Evolutionary conservation across 2,888 invertebrate genomes (phyloP).

Genomic region (Drosophila incognita): DNA sequence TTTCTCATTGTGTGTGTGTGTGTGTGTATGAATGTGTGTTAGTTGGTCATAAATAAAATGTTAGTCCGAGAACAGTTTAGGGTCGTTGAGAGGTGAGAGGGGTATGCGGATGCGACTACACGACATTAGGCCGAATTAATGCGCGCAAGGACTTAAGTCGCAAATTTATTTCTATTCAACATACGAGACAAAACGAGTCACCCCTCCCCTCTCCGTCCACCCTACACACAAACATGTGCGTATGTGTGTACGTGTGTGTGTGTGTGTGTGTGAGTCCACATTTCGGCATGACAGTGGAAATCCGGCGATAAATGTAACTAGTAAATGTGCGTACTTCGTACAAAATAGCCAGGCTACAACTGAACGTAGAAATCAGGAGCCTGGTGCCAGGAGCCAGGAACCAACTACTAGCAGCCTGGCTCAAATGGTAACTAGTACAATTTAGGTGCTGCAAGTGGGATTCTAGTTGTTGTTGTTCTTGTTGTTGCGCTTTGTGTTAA

Average conservation of each 20-base stretch:
- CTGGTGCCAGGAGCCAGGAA: slow-evolving; percentile 9
- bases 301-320: slow-evolving; percentile 82
- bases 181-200: slow-evolving; percentile 72
- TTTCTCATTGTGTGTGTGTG: slow-evolving; percentile 6
- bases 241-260: slow-evolving; percentile 15
- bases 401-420: slow-evolving; percentile 5
- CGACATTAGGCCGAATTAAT: slow-evolving; percentile 81
- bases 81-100: background rate
- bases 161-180: slow-evolving; percentile 80
- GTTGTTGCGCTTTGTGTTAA: slow-evolving; percentile 67
- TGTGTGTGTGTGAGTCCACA: slow-evolving; percentile 41
- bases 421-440: slow-evolving; percentile 64
- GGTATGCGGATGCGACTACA: slow-evolving; percentile 72
- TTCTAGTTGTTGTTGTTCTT: slow-evolving; percentile 6
- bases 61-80: slow-evolving; percentile 71
- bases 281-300: slow-evolving; percentile 80
- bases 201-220: background rate
- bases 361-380: slow-evolving; percentile 6
- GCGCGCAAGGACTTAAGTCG: slow-evolving; percentile 78
- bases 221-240: slow-evolving; percentile 1
- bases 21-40: slow-evolving; percentile 33
- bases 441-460: slow-evolving; percentile 57
- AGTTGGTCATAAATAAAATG: slow-evolving; percentile 73
- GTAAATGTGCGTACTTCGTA: slow-evolving; percentile 68
- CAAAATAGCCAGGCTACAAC: slow-evolving; percentile 29